A percentile compares a stretch with the other conserved stretches of the same genome.
These are phyloP conservation scores for Penaeus monodon DNA, from an alignment of 2,888 invertebrate genomes.

Conservation along the genomic window DNA sequence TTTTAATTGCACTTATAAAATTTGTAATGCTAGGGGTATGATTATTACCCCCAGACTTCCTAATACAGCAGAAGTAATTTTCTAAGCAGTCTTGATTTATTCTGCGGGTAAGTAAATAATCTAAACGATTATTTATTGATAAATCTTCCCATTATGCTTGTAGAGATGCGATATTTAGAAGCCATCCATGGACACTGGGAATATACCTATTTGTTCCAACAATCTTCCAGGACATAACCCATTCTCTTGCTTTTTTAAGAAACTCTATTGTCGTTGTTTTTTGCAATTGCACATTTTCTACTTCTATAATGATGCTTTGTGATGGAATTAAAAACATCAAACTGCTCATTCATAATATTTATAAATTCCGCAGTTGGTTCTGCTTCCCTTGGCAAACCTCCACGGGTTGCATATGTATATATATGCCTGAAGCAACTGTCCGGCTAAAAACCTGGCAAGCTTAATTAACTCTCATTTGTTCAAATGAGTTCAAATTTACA, in stretches of 20 bases:
- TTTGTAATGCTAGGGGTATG: background rate
- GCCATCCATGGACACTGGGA: background rate
- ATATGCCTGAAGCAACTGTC: background rate
- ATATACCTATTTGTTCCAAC: background rate
- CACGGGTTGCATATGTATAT: slow-evolving; percentile 1
- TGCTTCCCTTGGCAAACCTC: background rate
- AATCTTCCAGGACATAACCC: background rate
- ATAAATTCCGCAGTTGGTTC: background rate
- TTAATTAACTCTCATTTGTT: background rate
- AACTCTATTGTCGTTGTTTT: background rate
- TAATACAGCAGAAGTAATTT: background rate
- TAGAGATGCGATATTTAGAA: slow-evolving; percentile 2
- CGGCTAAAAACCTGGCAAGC: slow-evolving; percentile 9
- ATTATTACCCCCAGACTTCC: slow-evolving; percentile 5
- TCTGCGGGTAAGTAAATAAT: slow-evolving; percentile 4
- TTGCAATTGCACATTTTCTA: slow-evolving; percentile 7
- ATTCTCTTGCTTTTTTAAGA: background rate
- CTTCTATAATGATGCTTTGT: slow-evolving; percentile 4
- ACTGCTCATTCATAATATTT: slow-evolving; percentile 1
- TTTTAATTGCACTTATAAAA: background rate
- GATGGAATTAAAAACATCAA: slow-evolving; percentile 5
- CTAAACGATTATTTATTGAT: background rate
- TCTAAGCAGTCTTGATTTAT: slow-evolving; percentile 7
- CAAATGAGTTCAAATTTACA: background rate
- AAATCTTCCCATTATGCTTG: slow-evolving; percentile 5